These are phyloP conservation scores for Eugnorisma glareosa DNA, from an alignment of 2,888 invertebrate genomes.

Conservation along the genomic window DNA sequence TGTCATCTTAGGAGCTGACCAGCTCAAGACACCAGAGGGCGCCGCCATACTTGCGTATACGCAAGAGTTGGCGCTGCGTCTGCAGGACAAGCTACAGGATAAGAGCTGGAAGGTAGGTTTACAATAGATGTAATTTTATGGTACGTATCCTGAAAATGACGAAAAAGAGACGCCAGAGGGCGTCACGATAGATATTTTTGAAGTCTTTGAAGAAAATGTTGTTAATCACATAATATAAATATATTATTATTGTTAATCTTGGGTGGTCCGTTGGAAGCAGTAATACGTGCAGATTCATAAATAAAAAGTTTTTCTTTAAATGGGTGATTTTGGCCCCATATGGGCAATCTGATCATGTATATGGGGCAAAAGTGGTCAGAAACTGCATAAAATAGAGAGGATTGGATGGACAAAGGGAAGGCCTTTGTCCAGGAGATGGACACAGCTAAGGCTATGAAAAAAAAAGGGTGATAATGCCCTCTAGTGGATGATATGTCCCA, in stretches of 20 bases:
- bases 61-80: conserved; percentile 92
- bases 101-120: conserved; percentile 88
- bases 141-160: neutral
- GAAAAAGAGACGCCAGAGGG: neutral
- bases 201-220: too few species aligned
- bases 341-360: neutral
- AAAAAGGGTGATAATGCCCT: neutral
- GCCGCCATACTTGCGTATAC: conserved; percentile 94
- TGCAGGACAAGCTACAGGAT: conserved; percentile 89
- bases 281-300: neutral
- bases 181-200: neutral
- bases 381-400: neutral
- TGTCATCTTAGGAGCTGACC: conserved; percentile 97
- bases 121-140: neutral
- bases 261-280: neutral
- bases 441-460: neutral
- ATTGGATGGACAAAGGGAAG: neutral
- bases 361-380: too few species aligned
- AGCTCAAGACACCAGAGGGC: conserved; percentile 95
- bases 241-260: neutral
- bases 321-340: neutral
- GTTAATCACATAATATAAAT: neutral
- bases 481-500: neutral
- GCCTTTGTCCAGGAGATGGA: neutral
- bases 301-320: neutral